Conservation (phyloP, 2,888 invertebrate genomes). For the Polydrusus tereticollis region DNA sequence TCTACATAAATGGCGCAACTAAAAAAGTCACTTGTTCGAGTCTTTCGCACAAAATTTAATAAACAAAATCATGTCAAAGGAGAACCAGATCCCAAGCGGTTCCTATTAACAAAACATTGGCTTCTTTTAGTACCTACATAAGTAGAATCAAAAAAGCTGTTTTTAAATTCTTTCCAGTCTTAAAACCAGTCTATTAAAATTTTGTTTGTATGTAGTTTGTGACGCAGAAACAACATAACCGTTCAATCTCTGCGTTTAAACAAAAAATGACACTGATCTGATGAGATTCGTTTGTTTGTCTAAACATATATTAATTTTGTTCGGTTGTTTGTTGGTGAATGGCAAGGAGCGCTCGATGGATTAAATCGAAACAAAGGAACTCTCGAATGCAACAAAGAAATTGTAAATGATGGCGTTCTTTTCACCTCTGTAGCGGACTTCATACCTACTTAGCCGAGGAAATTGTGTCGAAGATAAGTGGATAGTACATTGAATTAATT, state of each 20-base stretch:
- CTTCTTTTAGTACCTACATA: background rate
- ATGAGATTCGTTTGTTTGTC: background rate
- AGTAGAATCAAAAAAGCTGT: constrained; percentile 28
- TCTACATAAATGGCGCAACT: background rate
- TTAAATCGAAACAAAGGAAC: background rate
- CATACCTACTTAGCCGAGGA: constrained; percentile 17
- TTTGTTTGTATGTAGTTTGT: constrained; percentile 1
- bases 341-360: background rate
- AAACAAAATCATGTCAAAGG: constrained; percentile 5
- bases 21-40: background rate
- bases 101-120: constrained; percentile 27
- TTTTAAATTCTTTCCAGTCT: constrained; percentile 26
- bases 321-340: background rate
- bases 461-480: constrained; percentile 9
- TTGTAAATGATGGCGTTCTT: background rate
- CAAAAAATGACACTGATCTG: background rate
- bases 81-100: constrained; percentile 34
- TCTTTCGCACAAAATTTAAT: background rate
- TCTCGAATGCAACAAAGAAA: constrained; percentile 18
- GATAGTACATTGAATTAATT: background rate
- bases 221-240: background rate
- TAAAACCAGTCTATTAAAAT: constrained; percentile 28
- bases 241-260: background rate
- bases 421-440: constrained; percentile 13
- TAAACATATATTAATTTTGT: background rate